These are phyloP conservation scores for Mionectes olivaceus DNA, from an alignment of 2,797 vertebrate species.

Conservation along the genomic window DNA sequence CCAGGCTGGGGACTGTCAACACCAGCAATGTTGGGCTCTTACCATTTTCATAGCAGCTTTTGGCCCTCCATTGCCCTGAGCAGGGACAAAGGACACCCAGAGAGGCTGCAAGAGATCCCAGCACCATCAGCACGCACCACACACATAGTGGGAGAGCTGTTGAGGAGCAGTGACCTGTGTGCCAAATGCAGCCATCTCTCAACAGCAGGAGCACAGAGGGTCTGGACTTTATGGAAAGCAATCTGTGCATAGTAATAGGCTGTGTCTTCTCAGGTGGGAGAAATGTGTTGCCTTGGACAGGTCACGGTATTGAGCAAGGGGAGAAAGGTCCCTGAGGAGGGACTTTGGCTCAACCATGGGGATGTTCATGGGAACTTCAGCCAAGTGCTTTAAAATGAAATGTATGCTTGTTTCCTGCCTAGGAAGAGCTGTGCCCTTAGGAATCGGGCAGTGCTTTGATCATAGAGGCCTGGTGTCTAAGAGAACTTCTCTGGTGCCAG, in stretches of 20 bases:
- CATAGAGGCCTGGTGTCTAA: background rate
- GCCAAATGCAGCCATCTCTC: background rate
- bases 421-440: background rate
- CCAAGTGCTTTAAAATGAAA: background rate
- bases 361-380: background rate
- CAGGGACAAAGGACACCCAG: background rate
- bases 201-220: background rate
- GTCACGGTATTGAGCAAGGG: fast-evolving
- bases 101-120: background rate
- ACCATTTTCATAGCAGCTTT: background rate
- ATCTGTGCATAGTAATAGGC: background rate
- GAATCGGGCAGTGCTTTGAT: background rate
- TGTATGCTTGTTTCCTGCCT: background rate
- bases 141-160: background rate
- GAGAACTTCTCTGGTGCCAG: background rate
- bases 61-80: background rate
- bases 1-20: background rate
- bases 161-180: background rate
- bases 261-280: background rate
- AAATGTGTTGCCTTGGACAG: background rate
- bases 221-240: background rate
- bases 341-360: background rate
- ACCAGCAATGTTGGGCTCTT: background rate
- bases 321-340: background rate
- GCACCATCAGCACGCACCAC: background rate